phyloP scores from a whole-genome alignment of 2,888 invertebrate genomes.

The Ophion ventricosus region DNA sequence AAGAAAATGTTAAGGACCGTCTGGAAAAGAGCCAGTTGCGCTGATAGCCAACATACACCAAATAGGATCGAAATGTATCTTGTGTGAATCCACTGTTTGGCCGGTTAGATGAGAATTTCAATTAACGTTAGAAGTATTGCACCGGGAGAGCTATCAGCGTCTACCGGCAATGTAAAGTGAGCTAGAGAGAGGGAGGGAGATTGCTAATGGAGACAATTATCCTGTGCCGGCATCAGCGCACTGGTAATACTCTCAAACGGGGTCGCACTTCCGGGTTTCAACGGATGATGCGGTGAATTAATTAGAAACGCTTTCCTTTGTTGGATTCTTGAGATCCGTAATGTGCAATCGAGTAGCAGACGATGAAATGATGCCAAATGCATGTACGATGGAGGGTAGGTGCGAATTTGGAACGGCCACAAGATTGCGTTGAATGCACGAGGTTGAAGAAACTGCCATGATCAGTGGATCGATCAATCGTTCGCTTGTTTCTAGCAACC shows the following conservation, averaged over 20 bases:
- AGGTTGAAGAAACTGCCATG: neutral
- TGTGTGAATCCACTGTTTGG: conserved; percentile 40
- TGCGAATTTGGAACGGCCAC: neutral
- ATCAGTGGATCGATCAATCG: too few relatives aligned
- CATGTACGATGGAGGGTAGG: neutral
- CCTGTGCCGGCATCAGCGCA: conserved; percentile 43
- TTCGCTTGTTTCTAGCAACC: too few relatives aligned
- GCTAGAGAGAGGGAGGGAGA: conserved; percentile 14
- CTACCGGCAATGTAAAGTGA: conserved; percentile 49
- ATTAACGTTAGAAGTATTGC: conserved; percentile 68
- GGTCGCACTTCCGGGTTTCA: conserved; percentile 77
- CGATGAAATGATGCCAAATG: conserved; percentile 13
- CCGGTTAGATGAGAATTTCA: conserved; percentile 75
- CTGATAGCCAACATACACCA: too few relatives aligned
- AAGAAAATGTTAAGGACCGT: too few relatives aligned
- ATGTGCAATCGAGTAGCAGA: conserved; percentile 19
- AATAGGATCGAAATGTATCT: too few relatives aligned
- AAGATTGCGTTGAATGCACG: neutral
- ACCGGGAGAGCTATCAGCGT: conserved; percentile 41
- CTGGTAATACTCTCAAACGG: conserved; percentile 70
- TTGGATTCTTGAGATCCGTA: conserved; percentile 28
- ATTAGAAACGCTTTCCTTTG: conserved; percentile 73
- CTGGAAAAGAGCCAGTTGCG: too few relatives aligned
- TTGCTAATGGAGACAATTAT: conserved; percentile 77
- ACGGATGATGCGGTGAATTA: conserved; percentile 77